phyloP scores from a whole-genome alignment of 2,888 invertebrate species.

The Monochamus alternatus region DNA sequence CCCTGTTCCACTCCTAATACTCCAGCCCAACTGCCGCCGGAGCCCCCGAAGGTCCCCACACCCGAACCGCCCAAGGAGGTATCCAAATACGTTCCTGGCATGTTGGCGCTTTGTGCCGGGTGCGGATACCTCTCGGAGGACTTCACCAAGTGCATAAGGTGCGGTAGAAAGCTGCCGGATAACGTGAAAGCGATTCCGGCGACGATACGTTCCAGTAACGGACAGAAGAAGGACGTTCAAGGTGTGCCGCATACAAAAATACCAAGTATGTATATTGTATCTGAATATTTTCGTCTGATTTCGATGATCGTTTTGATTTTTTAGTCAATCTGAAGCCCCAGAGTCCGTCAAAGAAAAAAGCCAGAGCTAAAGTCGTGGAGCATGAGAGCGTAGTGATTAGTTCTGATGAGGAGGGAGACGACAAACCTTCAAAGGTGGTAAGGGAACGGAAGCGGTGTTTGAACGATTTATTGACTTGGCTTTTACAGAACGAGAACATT shows the following conservation, averaged over 20 bases:
- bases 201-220: conserved; percentile 47
- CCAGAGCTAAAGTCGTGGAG: conserved; percentile 64
- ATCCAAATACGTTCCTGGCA: conserved; percentile 80
- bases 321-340: conserved; percentile 35
- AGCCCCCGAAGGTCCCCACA: conserved; percentile 55
- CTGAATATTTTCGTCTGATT: not conserved
- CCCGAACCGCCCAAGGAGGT: conserved; percentile 74
- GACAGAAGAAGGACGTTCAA: conserved; percentile 52
- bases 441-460: conserved; percentile 16
- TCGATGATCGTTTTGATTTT: not conserved
- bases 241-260: conserved; percentile 34
- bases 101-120: conserved; percentile 83
- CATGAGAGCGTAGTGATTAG: conserved; percentile 81
- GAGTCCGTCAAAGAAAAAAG: conserved; percentile 49
- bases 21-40: conserved; percentile 19
- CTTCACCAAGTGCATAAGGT: conserved; percentile 82
- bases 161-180: conserved; percentile 77
- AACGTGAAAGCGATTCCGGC: conserved; percentile 76
- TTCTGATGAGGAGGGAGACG: conserved; percentile 78
- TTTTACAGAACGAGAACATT: conserved; percentile 57
- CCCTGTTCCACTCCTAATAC: conserved; percentile 1
- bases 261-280: not conserved
- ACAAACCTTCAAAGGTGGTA: conserved; percentile 56
- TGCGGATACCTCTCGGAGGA: conserved; percentile 88
- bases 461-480: conserved; percentile 1